Base-by-base conservation (phyloP, 2,797 vertebrate genomes). In the Microhierax caerulescens region DNA sequence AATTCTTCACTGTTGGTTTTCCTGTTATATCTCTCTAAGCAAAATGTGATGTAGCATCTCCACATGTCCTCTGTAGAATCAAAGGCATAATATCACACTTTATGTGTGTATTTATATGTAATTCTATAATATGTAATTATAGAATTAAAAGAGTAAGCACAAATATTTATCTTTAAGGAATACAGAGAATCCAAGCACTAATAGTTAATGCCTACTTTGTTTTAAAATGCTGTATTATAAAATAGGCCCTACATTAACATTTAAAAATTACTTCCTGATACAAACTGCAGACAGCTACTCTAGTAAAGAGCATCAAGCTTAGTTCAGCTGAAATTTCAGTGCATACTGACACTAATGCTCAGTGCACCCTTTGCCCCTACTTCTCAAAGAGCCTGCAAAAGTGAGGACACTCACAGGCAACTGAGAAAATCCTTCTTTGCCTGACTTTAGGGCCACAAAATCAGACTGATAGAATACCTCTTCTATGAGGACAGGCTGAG, bases 1-100 rank as follows among this genome's bases (percentile, higher is more conserved):
- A 99, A 98, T 85, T 98, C 98, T 54, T 97, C 79, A 76, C 99
- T 98, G 18, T 98, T 99, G 23, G 99, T 99, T 96, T 99, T 99
- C 96, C 99, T 99, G 85, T 99, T 98, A 67, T 97, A 98, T 81
- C 99, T 98, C 86, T 99, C 99, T 90, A 99, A 94, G 88, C 99
- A 99, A 97, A 99, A 99, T 11, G 90, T 96, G 47, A 98, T 95
- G 28, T 99, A 99, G 95, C 97, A 98, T 25, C 98, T 98, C 99
- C 99, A 99, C 99, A 99, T 99, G 78, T 98, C 95, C 97, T 98
- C 99, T 99, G 17, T 82, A 94, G 34, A 78, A 67, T 90, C 78
- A 97, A 72, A 95, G 61, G 59, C 47, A 94, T 19, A 89, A 7
- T 17, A 60, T 80, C 36, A 90, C 36, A 75, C 54, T 81, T 83